Evolutionary conservation across 1,140 invertebrate species (phyloP).

Genomic region (Littorina saxatilis): DNA sequence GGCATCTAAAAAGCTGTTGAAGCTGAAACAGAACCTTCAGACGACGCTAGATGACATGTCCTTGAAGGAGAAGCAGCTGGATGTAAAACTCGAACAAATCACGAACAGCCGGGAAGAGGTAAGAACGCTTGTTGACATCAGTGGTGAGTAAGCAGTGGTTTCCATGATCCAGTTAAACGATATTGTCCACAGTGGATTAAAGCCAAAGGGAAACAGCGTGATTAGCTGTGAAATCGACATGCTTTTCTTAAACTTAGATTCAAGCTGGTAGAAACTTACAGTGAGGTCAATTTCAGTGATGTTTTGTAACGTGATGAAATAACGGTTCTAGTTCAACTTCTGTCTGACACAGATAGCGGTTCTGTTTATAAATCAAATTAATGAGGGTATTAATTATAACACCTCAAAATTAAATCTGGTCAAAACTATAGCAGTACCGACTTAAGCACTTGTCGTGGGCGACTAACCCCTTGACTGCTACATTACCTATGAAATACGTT

Average conservation of each 20-base stretch:
- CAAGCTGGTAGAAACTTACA: not conserved
- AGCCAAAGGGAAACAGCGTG: not conserved
- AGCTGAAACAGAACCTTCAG: not conserved
- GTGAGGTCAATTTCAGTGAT: not conserved
- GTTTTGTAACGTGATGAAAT: too few relatives aligned
- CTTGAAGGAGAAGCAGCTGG: not conserved
- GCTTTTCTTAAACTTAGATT: not conserved
- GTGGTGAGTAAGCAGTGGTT: not conserved
- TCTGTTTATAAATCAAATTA: too few relatives aligned
- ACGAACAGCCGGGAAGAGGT: not conserved
- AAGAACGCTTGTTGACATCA: not conserved
- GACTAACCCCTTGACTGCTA: too few relatives aligned
- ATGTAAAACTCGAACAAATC: not conserved
- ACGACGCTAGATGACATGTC: not conserved
- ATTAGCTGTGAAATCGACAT: not conserved
- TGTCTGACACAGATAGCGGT: too few relatives aligned
- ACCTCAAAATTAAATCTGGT: too few relatives aligned
- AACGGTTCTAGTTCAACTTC: too few relatives aligned
- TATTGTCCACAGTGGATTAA: not conserved
- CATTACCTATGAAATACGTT: too few relatives aligned
- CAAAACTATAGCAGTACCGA: too few relatives aligned
- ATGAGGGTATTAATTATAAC: too few relatives aligned
- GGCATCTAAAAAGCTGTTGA: not conserved
- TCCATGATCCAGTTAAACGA: not conserved
- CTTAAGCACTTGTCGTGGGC: too few relatives aligned